Base-by-base conservation (phyloP, 2,113 vertebrate species). In the Marmota flaviventris region DNA sequence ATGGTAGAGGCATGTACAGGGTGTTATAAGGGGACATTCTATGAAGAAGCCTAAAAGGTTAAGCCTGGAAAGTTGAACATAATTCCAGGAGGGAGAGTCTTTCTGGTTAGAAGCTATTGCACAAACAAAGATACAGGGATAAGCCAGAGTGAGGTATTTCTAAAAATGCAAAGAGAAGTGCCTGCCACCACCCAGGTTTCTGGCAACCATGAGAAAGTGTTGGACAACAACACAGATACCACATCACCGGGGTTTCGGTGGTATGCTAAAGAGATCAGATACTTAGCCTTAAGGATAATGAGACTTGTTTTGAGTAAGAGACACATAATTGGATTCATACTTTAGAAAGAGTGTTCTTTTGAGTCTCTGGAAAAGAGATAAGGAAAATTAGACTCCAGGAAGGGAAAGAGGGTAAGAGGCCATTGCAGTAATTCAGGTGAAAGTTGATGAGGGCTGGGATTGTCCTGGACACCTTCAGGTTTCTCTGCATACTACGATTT, bases 281-380 rank as follows among this genome's bases (percentile, higher is more conserved):
- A 17, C 78, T 93, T 81, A 89, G 56, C 20, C 73, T 37, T 5
- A 37, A 72, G 70, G 8, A 51, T 92, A 92, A 72, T 32, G 72
- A 84, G 42, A 81, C 14, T 65, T 79, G 42, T 86, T 85, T 78
- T 93, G 69, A 92, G 56, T 16, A 76, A 42, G 29, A 91, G 42
- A 90, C 22, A 16, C 29, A 45, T 53, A 76, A 91, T 37, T 78
- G 70, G 67, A 93, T 91, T 91, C 22, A 25, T 79, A 27, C 51
- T 93, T 93, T 65, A 69, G 17, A 87, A 88, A 89, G 73, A 48
- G 4, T 29, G 84, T 84, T 72, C 72, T 77, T 53, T 6, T 88
- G 61, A 96, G 42, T 42, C 61, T 76, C 34, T 94, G 56, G 67
- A 87, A 84, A 95, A 73, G 63, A 88, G 56, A 78, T 86, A 96